Base-by-base conservation (phyloP, 23 tunicate genomes). In the Corella eumyota region DNA sequence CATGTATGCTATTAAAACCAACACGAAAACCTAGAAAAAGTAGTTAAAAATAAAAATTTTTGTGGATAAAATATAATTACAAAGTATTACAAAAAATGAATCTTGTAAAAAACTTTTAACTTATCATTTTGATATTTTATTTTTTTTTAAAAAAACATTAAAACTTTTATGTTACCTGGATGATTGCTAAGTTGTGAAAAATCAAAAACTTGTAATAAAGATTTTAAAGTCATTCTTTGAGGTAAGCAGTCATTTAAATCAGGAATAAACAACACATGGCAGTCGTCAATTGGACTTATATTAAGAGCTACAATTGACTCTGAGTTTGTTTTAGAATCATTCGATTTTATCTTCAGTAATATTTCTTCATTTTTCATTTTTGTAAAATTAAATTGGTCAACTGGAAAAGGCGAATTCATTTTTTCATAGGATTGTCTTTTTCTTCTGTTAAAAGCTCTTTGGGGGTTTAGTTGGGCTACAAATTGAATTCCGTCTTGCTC, bases 1-100 rank as follows among this genome's bases (percentile, higher is more conserved):
- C 98, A 70, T 81, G 86, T 21, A 92, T 27, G 37, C 85, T 81
- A 72, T 92, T 92, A 52, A 92, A 92, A 11, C 91, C 85, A 56
- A 92, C 68, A 4, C 92, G 72, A 66, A 92, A 81, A 38, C 76
- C 81, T 78, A 56, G n/a, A 19, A 27, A n/a, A n/a, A n/a, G n/a
- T n/a, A n/a, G n/a, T n/a, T n/a, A n/a, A n/a, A n/a, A n/a, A n/a
- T n/a, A n/a, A n/a, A n/a, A n/a, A n/a, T n/a, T n/a, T n/a, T n/a
- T n/a, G n/a, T n/a, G n/a, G n/a, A n/a, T n/a, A n/a, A n/a, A n/a
- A n/a, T n/a, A n/a, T n/a, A n/a, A n/a, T n/a, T n/a, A n/a, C n/a
- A n/a, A n/a, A n/a, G n/a, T n/a, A n/a, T n/a, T n/a, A n/a, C n/a
- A n/a, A n/a, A n/a, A n/a, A n/a, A n/a, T n/a, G n/a, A n/a, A n/a